Evolutionary conservation across 2,113 vertebrate species (phyloP), one percentile per base, ranked within the genome.

Genomic region (Leptobrachium ailaonicum): DNA sequence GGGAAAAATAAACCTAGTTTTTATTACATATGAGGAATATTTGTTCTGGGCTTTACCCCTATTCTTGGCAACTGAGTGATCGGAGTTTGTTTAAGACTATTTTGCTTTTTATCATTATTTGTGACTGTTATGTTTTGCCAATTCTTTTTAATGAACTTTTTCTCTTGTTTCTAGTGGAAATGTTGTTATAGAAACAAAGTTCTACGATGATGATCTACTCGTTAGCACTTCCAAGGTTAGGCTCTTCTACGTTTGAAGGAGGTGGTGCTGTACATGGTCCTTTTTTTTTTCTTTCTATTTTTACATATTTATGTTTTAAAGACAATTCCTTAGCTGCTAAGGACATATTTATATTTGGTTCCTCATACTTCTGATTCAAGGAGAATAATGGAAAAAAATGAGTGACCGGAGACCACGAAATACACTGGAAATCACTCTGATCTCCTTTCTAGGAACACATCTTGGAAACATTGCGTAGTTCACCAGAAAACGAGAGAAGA

Each of bases 121-220:
- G 11, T 50, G 8, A 10, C 5, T 2, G 2, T 14, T 7, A 8
- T 58, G 11, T 66, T 2, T 56, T 47, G 5, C 32, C 12, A 2
- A 14, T 12, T 4, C 2, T 50, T 13, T n/a, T 53, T 76, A 76
- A 76, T 47, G 54, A 41, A 40, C 84, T 64, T 73, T 56, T 79
- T 63, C 82, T 41, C 84, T 58, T 47, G 9, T 81, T 72, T 86
- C 54, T 91, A 99, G 98, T 70, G 98, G 98, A 74, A 99, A 99
- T 68, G 97, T 99, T 85, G 95, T 99, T 89, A 99, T 99, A 93
- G 98, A 99, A 92, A 99, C 98, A 78, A 99, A 99, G 91, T 99
- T 99, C 93, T 99, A 90, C 78, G 98, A 99, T 10, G 96, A 97
- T 2, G 95, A 99, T 47, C 96, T 99, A 87, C 97, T 99, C 0